These are phyloP conservation scores for Coreoperca whiteheadi DNA, from an alignment of 2,113 vertebrate species.

Conservation along the genomic window DNA sequence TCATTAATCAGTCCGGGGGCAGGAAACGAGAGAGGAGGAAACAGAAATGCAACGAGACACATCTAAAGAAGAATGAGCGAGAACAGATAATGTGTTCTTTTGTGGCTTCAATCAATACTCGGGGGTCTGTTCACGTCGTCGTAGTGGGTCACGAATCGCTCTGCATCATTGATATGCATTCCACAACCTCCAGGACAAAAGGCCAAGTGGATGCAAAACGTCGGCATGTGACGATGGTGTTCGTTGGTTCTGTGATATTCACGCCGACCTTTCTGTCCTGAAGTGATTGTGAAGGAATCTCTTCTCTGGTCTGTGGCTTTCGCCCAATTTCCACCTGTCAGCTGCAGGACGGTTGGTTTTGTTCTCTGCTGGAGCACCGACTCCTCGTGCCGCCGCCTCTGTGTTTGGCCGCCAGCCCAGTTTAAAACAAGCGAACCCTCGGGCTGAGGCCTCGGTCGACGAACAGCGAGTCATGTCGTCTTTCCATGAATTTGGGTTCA, in stretches of 20 bases:
- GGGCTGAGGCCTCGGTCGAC: no score
- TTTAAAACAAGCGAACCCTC: no score
- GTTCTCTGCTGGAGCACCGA: not conserved
- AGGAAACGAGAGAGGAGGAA: constrained; percentile 19
- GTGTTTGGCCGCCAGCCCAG: no score
- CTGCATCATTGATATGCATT: constrained; percentile 28
- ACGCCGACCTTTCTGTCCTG: not conserved
- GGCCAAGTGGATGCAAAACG: not conserved
- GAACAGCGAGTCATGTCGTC: no score
- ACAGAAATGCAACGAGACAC: not conserved
- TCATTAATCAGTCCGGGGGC: not conserved
- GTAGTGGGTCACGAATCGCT: constrained; percentile 27
- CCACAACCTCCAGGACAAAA: not conserved
- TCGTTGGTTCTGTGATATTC: not conserved
- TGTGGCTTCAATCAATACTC: constrained; percentile 27
- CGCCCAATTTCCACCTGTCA: no score
- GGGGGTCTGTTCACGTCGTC: constrained; percentile 19
- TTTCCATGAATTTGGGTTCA: no score
- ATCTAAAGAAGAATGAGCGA: not conserved
- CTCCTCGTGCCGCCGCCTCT: no score
- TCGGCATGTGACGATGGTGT: not conserved
- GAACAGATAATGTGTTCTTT: constrained; percentile 23
- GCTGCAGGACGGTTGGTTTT: no score
- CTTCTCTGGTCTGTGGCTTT: no score
- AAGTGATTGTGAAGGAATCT: not conserved